Evolutionary conservation across 2,113 vertebrate species (phyloP), one percentile per base, ranked within the genome.

Genomic region (Antidorcas marsupialis): DNA sequence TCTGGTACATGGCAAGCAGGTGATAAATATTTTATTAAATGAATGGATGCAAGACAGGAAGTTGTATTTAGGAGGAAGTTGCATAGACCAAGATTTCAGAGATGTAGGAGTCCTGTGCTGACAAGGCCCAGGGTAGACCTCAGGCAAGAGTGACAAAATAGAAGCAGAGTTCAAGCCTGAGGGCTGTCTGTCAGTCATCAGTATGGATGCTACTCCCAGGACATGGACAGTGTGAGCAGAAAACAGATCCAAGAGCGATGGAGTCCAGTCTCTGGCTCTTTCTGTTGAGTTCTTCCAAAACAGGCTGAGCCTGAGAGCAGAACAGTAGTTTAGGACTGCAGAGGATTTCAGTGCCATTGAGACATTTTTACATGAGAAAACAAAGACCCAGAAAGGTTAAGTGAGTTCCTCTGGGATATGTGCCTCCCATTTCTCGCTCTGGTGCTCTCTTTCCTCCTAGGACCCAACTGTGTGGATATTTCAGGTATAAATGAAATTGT

Each of bases 401-500:
- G 30, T 55, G 82, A 67, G 78, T 76, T 57, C 4, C n/a, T 36
- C 36, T 50, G 47, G 43, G 27, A 57, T 14, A 8, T 62, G 19
- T 57, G 12, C 39, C 55, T 62, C 45, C 67, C 60, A 89, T 0
- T 52, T 47, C 52, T 45, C 71, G 0, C 28, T 84, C 10, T 86
- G 23, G 8, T n/a, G 7, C 76, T 8, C 81, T 92, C 27, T 39
- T 78, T 67, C 52, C 52, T 88, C 23, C 45, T 71, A 33, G 45
- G n/a, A 74, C 64, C 21, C 36, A 62, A 52, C 1, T 36, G 1
- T 55, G 39, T 59, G n/a, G 36, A 0, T 92, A 39, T 55, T 96
- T 95, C 83, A 67, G 45, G 74, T n/a, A 87, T 14, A 97, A 94
- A 94, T 67, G 57, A 95, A 90, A 30, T 67, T 85, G 6, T 95